phyloP scores from a whole-genome alignment of 2,113 vertebrate genomes.

The Lagopus muta region DNA sequence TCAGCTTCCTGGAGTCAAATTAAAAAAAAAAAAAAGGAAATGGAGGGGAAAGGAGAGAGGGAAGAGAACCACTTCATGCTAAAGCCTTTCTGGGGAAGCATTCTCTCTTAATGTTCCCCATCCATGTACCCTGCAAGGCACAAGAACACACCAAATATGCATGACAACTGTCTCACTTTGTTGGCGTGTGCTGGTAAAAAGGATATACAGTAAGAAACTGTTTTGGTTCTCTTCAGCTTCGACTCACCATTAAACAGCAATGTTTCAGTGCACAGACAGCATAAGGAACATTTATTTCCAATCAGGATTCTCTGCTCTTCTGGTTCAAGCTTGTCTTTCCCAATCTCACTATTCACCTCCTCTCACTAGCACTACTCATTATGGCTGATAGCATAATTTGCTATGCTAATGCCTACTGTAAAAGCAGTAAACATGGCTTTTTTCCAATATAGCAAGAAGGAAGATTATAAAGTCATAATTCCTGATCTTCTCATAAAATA shows the following conservation, averaged over 20 bases:
- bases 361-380: neutral
- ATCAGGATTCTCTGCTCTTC: neutral
- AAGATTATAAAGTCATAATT: conserved; percentile 65
- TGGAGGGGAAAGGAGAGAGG: neutral
- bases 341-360: neutral
- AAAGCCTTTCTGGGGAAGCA: neutral
- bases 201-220: neutral
- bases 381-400: conserved; percentile 20
- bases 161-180: neutral
- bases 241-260: neutral
- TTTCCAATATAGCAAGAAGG: conserved; percentile 44
- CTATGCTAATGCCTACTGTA: conserved; percentile 11
- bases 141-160: fast-evolving
- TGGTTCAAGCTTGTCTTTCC: neutral
- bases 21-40: neutral
- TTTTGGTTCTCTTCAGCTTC: neutral
- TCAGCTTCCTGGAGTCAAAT: neutral
- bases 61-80: neutral
- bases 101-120: neutral
- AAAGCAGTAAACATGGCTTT: conserved; percentile 39
- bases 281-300: neutral
- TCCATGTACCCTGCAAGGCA: neutral
- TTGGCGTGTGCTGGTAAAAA: neutral
- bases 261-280: neutral
- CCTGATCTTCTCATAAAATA: conserved; percentile 43